Conservation (phyloP, 1,140 invertebrate genomes). For the Mycetomoellerius zeteki region DNA sequence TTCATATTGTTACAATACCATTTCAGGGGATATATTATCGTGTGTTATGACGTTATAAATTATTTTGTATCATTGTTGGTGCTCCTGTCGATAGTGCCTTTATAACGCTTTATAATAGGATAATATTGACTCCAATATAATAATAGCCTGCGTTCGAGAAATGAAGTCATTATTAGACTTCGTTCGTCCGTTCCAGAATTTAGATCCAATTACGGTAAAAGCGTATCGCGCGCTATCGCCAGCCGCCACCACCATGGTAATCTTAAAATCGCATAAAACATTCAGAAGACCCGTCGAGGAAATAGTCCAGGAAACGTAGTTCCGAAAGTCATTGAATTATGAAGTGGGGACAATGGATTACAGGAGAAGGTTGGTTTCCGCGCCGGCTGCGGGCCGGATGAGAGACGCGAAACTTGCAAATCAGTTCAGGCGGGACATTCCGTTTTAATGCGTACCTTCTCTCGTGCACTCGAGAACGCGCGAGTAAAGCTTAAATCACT, state of each 20-base stretch:
- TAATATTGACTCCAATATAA: slow-evolving; percentile 47
- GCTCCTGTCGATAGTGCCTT: slow-evolving; percentile 10
- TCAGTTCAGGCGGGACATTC: slow-evolving; percentile 18
- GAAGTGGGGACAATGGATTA: slow-evolving; percentile 62
- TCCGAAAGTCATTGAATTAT: slow-evolving; percentile 70
- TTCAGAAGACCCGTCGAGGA: slow-evolving; percentile 51
- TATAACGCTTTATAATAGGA: slow-evolving; percentile 50
- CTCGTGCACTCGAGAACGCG: not conserved
- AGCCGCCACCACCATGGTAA: not conserved
- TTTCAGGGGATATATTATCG: slow-evolving; percentile 49
- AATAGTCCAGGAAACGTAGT: slow-evolving; percentile 59
- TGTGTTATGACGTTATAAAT: slow-evolving; percentile 23
- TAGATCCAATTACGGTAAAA: slow-evolving; percentile 64
- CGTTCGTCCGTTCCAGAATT: slow-evolving; percentile 46
- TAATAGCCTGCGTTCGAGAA: slow-evolving; percentile 41
- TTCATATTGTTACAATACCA: not conserved
- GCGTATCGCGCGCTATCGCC: slow-evolving; percentile 31
- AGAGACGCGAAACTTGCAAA: slow-evolving; percentile 63
- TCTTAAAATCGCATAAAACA: slow-evolving; percentile 58
- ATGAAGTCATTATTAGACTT: slow-evolving; percentile 38
- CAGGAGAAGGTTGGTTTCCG: slow-evolving; percentile 44
- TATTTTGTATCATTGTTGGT: slow-evolving; percentile 16
- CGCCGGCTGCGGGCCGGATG: slow-evolving; percentile 3
- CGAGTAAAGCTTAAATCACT: slow-evolving; percentile 43
- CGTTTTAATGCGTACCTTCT: slow-evolving; percentile 39